Evolutionary conservation across 2,888 invertebrate genomes (phyloP).

Genomic region (Eucera pruinosa): DNA sequence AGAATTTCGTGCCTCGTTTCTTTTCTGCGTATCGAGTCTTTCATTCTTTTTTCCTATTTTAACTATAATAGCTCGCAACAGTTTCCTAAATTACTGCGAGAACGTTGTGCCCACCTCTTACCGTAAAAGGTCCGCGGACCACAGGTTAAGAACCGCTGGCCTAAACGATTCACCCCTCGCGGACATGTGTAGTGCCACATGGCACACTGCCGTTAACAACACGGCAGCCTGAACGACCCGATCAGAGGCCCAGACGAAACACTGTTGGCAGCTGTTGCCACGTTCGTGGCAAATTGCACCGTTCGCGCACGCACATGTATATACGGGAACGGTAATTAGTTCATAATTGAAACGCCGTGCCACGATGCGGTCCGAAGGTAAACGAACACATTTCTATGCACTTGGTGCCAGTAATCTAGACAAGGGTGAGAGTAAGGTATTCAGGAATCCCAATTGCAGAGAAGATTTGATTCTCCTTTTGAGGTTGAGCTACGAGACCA

Average conservation of each 20-base stretch:
- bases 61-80: too few species aligned
- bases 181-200: slow-evolving; percentile 76
- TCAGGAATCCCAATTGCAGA: background rate
- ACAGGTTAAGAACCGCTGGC: background rate
- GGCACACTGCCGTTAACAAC: slow-evolving; percentile 71
- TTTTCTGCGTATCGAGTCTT: too few species aligned
- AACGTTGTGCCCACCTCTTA: too few species aligned
- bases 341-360: slow-evolving; percentile 76
- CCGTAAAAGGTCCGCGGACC: too few species aligned
- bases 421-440: background rate
- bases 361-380: slow-evolving; percentile 15
- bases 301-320: slow-evolving; percentile 57
- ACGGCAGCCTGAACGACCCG: slow-evolving; percentile 58
- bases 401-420: background rate
- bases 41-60: too few species aligned
- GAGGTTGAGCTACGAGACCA: background rate
- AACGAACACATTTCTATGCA: slow-evolving; percentile 31
- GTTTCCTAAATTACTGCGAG: too few species aligned
- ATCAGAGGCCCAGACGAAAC: slow-evolving; percentile 56
- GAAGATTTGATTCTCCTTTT: background rate
- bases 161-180: slow-evolving; percentile 23
- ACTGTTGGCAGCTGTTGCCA: slow-evolving; percentile 78
- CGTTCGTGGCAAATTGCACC: slow-evolving; percentile 74
- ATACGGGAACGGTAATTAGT: slow-evolving; percentile 74
- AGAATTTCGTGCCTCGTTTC: too few species aligned